phyloP scores from a whole-genome alignment of 2,888 invertebrate species.

The Tipula vernalis region DNA sequence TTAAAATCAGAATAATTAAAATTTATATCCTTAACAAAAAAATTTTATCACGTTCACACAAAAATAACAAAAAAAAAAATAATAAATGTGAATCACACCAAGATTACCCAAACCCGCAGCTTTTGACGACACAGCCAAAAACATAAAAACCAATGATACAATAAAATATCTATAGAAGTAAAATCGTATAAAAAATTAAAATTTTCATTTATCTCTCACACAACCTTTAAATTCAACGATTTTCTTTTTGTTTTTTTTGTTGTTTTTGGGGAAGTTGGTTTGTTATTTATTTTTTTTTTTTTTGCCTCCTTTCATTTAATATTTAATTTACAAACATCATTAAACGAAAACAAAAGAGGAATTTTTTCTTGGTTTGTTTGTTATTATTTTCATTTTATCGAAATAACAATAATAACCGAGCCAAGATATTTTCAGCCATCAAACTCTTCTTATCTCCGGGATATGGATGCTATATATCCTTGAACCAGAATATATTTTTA shows the following conservation, averaged over 20 bases:
- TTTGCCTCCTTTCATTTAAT: background rate
- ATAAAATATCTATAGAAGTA: background rate
- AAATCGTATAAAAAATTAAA: background rate
- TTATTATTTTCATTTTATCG: background rate
- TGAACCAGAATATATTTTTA: background rate
- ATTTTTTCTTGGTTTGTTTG: background rate
- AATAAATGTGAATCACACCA: background rate
- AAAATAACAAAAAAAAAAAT: background rate
- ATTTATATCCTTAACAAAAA: background rate
- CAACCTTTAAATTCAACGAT: constrained; percentile 4
- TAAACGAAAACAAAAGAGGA: background rate
- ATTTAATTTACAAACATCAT: constrained; percentile 4
- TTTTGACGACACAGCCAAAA: background rate
- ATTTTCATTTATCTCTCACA: background rate
- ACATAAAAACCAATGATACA: background rate
- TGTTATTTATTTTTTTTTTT: background rate
- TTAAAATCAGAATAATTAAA: constrained; percentile 4
- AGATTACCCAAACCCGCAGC: background rate
- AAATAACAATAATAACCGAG: background rate
- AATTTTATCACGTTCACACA: background rate
- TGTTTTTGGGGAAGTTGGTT: background rate
- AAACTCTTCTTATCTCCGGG: background rate
- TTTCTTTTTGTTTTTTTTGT: background rate
- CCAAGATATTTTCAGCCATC: background rate
- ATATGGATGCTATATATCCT: background rate